Base-by-base conservation (phyloP, 2,888 invertebrate species). In the Eupsilia transversa region DNA sequence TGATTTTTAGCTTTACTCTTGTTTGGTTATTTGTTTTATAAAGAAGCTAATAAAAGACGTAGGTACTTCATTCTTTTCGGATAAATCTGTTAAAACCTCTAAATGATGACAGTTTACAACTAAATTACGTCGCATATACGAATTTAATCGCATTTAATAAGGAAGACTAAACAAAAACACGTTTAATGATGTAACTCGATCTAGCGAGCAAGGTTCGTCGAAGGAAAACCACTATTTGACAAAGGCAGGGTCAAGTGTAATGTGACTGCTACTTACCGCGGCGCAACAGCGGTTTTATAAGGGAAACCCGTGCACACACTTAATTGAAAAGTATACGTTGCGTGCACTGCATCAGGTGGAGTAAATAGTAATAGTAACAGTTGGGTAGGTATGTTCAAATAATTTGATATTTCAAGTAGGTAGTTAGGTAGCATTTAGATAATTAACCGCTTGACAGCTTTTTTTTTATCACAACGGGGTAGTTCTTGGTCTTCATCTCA, bases 161-260 rank as follows among this genome's bases (percentile, higher is more conserved):
- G 84, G 81, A 84, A 81, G 41, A 72, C 49, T 54, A 72, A 68
- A 85, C 63, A 72, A 72, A 79, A 79, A 72, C 84, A 72, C 76
- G 82, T 65, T 71, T 74, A 76, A 69, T 86, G 87, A 86, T 82
- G 86, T 84, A 86, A 86, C 70, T 64, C 54, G 66, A 87, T 84
- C 74, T 65, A 74, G 52, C 57, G 56, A 72, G 79, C 79, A 70
- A 87, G 86, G 86, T 79, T 78, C 57, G 54, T 30, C 69, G 75
- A 79, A 86, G 86, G 87, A 79, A 84, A 87, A 84, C 87, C 76
- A 61, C 84, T 74, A 68, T 75, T 75, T 78, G 77, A 77, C 86
- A 86, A 85, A 75, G 69, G 77, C 73, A 69, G 75, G 87, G 84
- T 82, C 86, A 86, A 81, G 79, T 80, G 81, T 82, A 73, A 67